These are phyloP conservation scores for Chromis chromis DNA, from an alignment of 2,797 vertebrate species.

Conservation along the genomic window DNA sequence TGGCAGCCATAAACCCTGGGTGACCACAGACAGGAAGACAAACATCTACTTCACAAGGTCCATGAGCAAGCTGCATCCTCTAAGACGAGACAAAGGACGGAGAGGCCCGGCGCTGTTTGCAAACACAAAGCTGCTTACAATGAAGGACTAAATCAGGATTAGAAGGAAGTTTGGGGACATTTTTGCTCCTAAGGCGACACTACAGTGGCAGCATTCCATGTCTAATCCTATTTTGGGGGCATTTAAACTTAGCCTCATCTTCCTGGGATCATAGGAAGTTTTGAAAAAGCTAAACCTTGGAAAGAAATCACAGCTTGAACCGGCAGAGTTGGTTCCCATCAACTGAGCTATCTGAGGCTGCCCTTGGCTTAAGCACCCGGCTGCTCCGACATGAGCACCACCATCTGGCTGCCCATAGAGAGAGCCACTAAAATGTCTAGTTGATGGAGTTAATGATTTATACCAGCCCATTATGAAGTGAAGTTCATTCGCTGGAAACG, in stretches of 20 bases:
- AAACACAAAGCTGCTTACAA: constrained; percentile 49
- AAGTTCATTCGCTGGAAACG: constrained; percentile 55
- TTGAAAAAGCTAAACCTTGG: constrained; percentile 7
- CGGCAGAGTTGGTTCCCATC: constrained; percentile 58
- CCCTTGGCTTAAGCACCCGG: constrained; percentile 29
- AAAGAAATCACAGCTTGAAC: constrained; percentile 1
- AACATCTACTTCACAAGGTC: constrained; percentile 72
- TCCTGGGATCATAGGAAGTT: constrained; percentile 42
- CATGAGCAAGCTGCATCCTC: constrained; percentile 73
- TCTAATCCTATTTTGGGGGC: constrained; percentile 34
- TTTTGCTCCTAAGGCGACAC: constrained; percentile 1
- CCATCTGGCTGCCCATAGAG: constrained; percentile 77
- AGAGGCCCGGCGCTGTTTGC: constrained; percentile 28
- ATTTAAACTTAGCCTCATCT: constrained; percentile 12
- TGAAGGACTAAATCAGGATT: constrained; percentile 48
- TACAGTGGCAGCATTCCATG: constrained; percentile 28
- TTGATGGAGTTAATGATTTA: constrained; percentile 86
- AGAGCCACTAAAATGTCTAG: constrained; percentile 67
- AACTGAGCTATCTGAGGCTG: constrained; percentile 66
- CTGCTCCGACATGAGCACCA: constrained; percentile 74
- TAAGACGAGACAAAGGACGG: constrained; percentile 54
- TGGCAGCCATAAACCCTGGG: constrained; percentile 78
- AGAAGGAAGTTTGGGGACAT: constrained; percentile 51
- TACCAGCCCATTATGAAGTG: constrained; percentile 65
- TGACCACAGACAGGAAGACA: constrained; percentile 80